A percentile compares a stretch with the other conserved stretches of the same genome.
These are phyloP conservation scores for Ibycter americanus DNA, from an alignment of 2,797 vertebrate species.

Conservation along the genomic window DNA sequence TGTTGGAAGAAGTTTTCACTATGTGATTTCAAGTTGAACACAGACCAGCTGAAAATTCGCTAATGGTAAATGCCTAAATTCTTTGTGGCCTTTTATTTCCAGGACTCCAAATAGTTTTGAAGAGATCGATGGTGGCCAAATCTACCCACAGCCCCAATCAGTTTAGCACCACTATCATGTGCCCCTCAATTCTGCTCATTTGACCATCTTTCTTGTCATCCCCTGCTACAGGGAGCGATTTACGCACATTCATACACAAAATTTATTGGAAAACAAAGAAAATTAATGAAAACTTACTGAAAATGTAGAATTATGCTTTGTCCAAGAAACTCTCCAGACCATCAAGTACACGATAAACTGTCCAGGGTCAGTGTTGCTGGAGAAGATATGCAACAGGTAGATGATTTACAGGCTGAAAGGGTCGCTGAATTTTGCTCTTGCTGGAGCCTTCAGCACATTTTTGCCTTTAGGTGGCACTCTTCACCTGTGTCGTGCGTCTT, in stretches of 20 bases:
- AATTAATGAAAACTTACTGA: not conserved
- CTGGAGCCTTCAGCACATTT: not conserved
- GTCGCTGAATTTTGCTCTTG: not conserved
- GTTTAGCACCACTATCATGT: not conserved
- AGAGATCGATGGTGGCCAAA: not conserved
- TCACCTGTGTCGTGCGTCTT: not conserved
- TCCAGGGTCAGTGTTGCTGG: not conserved
- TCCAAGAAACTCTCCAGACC: not conserved
- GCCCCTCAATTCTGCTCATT: not conserved
- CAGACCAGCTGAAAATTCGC: not conserved
- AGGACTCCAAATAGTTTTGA: not conserved
- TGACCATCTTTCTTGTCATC: not conserved
- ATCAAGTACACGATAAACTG: not conserved
- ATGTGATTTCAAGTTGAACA: not conserved
- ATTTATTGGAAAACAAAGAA: not conserved
- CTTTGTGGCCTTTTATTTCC: not conserved
- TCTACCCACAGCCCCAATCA: accelerated
- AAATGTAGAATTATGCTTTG: not conserved
- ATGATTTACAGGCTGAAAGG: not conserved
- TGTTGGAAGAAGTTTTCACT: not conserved
- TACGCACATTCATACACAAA: not conserved
- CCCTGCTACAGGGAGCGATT: not conserved
- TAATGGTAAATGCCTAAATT: not conserved
- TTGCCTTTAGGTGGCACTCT: conserved; percentile 46
- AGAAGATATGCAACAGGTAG: not conserved